Base-by-base conservation (phyloP, 2,113 vertebrate genomes). In the Plecturocebus donacophilus region DNA sequence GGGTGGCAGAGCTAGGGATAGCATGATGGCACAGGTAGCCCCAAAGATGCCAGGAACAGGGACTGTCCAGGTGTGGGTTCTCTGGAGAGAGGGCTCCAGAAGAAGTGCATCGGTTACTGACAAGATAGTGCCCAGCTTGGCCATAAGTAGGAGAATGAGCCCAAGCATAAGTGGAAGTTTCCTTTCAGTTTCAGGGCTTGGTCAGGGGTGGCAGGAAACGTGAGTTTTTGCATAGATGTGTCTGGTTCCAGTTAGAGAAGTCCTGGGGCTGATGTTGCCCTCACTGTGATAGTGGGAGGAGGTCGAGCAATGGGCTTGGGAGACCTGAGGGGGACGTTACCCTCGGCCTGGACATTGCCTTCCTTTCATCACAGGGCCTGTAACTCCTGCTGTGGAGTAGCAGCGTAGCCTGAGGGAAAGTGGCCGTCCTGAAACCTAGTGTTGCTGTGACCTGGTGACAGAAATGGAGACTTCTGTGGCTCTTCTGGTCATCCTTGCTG, bases 91-190 rank as follows among this genome's bases (percentile, higher is more conserved):
- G 8, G 25, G 38, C 38, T 17, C 21, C n/a, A 17, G 52, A 75
- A 47, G 32, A 19, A 80, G 11, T 58, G 19, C 4, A 16, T n/a
- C n/a, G 4, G 17, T 19, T 82, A 38, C 7, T 9, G 32, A 68
- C 11, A n/a, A 6, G 32, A 20, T 6, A 2, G 14, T 6, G 17
- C 30, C 49, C 0, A 25, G 12, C 14, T 21, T 56, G 35, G 32
- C 58, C 12, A 7, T 16, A n/a, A n/a, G n/a, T n/a, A 17, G 61
- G 66, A n/a, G 38, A 90, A 47, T n/a, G 42, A 75, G n/a, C 3
- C 17, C 81, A 73, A 16, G 19, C 10, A 5, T 3, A 1, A 47
- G 38, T 71, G 21, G 58, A 30, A 20, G 64, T 47, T 81, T 88
- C 68, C 30, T 5, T 23, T 64, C 23, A 9, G 3, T 42, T 66